Percentiles rank a stretch among this genome's conserved stretches.
Evolutionary conservation across 1,140 invertebrate genomes (phyloP).

Genomic region (Drosophila ohnishii): DNA sequence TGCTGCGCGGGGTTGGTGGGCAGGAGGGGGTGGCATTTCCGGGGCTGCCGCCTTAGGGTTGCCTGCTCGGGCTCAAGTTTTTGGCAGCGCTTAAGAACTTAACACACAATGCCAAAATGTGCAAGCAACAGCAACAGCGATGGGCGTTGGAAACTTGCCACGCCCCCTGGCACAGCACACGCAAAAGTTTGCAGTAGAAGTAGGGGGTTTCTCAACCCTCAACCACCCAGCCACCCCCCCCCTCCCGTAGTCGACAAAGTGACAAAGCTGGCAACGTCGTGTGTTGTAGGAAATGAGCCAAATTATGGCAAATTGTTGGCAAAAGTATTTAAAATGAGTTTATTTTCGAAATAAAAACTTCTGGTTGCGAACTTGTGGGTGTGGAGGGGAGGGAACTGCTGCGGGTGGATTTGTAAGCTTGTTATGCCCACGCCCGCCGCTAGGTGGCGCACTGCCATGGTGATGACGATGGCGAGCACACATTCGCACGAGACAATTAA

Average conservation of each 20-base stretch:
- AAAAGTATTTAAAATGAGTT: constrained; percentile 81
- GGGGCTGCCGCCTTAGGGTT: constrained; percentile 48
- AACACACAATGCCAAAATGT: constrained; percentile 71
- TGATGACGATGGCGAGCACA: constrained; percentile 9
- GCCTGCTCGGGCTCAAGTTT: constrained; percentile 64
- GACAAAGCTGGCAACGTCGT: constrained; percentile 70
- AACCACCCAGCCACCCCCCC: not conserved
- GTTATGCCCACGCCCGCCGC: constrained; percentile 9
- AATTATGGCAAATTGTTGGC: constrained; percentile 81
- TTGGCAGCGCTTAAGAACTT: constrained; percentile 79
- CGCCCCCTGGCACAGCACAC: constrained; percentile 31
- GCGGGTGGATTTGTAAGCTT: constrained; percentile 10
- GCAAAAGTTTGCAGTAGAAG: constrained; percentile 50
- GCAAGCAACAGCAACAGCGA: constrained; percentile 32
- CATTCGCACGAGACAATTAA: constrained; percentile 64
- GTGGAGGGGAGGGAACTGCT: not conserved
- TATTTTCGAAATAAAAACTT: constrained; percentile 70
- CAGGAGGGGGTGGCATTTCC: constrained; percentile 15
- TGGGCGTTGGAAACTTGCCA: constrained; percentile 20
- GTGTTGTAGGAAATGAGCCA: constrained; percentile 77
- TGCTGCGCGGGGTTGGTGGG: not conserved
- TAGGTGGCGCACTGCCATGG: constrained; percentile 25
- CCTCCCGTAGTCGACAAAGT: constrained; percentile 27
- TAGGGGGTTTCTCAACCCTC: not conserved
- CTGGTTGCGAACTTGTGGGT: constrained; percentile 46